Percentiles rank a stretch among this genome's conserved stretches.
phyloP scores from a whole-genome alignment of 1,140 invertebrate genomes.

The Ostrea denselamellosa region DNA sequence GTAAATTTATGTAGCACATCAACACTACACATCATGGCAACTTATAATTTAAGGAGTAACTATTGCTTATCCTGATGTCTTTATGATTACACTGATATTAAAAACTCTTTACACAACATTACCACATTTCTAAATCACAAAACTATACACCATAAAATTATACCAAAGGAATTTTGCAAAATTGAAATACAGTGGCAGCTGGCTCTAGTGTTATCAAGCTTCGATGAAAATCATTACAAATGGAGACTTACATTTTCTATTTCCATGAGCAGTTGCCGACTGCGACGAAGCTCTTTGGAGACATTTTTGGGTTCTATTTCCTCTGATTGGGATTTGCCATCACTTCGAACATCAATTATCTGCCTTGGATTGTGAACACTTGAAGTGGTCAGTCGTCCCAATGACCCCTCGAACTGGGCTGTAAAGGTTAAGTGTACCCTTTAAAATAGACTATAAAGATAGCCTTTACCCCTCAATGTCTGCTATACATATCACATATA shows the following conservation, averaged over 20 bases:
- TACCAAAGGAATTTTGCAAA: too few relatives aligned
- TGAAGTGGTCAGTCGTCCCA: conserved; percentile 86
- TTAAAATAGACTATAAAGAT: not conserved
- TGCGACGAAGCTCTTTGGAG: conserved; percentile 81
- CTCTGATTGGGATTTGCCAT: conserved; percentile 68
- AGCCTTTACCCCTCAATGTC: not conserved
- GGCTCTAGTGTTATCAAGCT: too few relatives aligned
- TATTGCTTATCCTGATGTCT: too few relatives aligned
- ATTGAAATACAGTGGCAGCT: too few relatives aligned
- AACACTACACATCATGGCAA: too few relatives aligned
- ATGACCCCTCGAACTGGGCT: conserved; percentile 94
- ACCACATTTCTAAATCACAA: too few relatives aligned
- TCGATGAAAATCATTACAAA: not conserved
- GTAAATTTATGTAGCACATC: too few relatives aligned
- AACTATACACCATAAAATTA: too few relatives aligned
- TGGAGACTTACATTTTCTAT: conserved; percentile 85
- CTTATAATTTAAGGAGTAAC: too few relatives aligned
- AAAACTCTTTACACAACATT: too few relatives aligned
- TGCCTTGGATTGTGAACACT: conserved; percentile 91
- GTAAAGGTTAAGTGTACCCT: conserved; percentile 74
- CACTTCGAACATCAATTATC: conserved; percentile 90
- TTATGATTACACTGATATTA: too few relatives aligned
- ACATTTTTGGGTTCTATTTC: conserved; percentile 74
- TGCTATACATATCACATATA: not conserved
- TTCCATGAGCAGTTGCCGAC: conserved; percentile 88